Evolutionary conservation across 2,797 vertebrate genomes (phyloP).

Genomic region (Lacerta agilis): DNA sequence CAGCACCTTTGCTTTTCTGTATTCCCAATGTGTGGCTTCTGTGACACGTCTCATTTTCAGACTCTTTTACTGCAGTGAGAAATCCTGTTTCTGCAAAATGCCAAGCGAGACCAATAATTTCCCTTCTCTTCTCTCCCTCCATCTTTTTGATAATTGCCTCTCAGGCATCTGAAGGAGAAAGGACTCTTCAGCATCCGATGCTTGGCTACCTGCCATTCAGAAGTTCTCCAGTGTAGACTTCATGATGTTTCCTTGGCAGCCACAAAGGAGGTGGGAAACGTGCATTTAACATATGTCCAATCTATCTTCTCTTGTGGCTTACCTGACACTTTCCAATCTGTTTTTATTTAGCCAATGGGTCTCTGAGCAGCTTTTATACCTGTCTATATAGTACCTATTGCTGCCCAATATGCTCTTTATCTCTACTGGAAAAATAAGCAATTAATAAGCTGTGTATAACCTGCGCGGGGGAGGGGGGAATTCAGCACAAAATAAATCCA

Average conservation of each 20-base stretch:
- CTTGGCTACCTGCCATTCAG: constrained; percentile 71
- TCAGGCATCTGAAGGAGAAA: constrained; percentile 76
- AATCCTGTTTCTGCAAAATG: constrained; percentile 31
- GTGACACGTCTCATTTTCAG: constrained; percentile 11
- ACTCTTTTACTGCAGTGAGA: constrained; percentile 4
- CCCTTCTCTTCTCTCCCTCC: constrained; percentile 1
- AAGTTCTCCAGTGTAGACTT: constrained; percentile 70
- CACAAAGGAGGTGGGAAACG: constrained; percentile 72
- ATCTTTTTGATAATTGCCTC: constrained; percentile 39
- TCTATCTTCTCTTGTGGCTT: not conserved
- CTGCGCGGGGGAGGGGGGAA: not conserved
- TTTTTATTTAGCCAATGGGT: constrained; percentile 10
- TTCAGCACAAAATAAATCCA: not conserved
- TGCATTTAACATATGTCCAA: not conserved
- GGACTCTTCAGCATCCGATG: constrained; percentile 70
- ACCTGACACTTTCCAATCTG: constrained; percentile 3
- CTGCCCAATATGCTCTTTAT: constrained; percentile 6
- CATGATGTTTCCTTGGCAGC: constrained; percentile 71
- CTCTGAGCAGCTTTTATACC: constrained; percentile 29
- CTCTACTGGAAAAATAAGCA: not conserved
- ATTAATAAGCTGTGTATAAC: constrained; percentile 6
- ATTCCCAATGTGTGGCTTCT: not conserved
- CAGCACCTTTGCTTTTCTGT: constrained; percentile 7
- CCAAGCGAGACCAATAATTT: constrained; percentile 27
- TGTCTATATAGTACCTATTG: not conserved